phyloP scores from a whole-genome alignment of 2,888 invertebrate genomes.

The Platycnemis pennipes region DNA sequence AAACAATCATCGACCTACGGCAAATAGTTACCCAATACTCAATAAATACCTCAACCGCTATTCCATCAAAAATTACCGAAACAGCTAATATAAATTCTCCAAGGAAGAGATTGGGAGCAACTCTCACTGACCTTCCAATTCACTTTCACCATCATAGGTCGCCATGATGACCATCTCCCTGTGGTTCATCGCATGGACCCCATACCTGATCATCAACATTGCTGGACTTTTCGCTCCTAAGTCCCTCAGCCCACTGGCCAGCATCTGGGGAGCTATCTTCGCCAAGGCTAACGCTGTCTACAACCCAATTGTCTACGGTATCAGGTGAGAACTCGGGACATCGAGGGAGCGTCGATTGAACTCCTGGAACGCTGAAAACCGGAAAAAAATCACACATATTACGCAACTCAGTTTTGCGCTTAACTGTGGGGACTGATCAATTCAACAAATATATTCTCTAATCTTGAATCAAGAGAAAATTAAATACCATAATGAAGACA shows the following conservation, averaged over 20 bases:
- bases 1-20: too few relatives aligned
- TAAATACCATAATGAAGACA: too few relatives aligned
- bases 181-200: slow-evolving; percentile 97
- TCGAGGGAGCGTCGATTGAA: neutral
- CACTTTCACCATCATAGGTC: slow-evolving; percentile 80
- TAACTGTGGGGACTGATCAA: too few relatives aligned
- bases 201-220: slow-evolving; percentile 91
- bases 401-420: too few relatives aligned
- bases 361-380: neutral
- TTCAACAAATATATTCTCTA: too few relatives aligned
- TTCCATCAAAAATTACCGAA: too few relatives aligned
- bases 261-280: slow-evolving; percentile 94
- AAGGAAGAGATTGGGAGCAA: neutral
- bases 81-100: too few relatives aligned
- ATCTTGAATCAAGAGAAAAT: too few relatives aligned
- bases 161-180: slow-evolving; percentile 93
- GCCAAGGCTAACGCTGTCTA: slow-evolving; percentile 95
- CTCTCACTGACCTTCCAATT: neutral
- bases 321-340: slow-evolving; percentile 81
- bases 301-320: slow-evolving; percentile 95
- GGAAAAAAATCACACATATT: too few relatives aligned
- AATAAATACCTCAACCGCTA: too few relatives aligned
- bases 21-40: too few relatives aligned
- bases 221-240: slow-evolving; percentile 88
- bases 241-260: slow-evolving; percentile 88